Evolutionary conservation across 1,140 invertebrate genomes (phyloP).

Genomic region (Musca vetustissima): DNA sequence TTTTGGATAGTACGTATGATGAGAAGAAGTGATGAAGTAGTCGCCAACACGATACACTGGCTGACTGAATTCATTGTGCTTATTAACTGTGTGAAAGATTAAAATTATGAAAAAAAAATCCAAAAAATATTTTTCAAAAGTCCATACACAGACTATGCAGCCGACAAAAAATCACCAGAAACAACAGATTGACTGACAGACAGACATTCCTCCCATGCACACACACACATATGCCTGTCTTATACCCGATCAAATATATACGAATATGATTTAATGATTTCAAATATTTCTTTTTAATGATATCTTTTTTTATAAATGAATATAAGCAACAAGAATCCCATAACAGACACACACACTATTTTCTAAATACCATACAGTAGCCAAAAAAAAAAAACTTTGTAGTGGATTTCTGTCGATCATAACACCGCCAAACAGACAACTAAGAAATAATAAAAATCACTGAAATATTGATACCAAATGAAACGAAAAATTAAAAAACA

Average conservation of each 20-base stretch:
- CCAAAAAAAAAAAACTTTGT: too few relatives aligned
- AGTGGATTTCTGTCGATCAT: not conserved
- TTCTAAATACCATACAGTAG: conserved; percentile 6
- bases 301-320: conserved; percentile 11
- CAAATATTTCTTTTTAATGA: conserved; percentile 27
- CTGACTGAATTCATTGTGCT: conserved; percentile 28
- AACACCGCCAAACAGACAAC: not conserved
- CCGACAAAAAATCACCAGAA: not conserved
- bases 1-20: not conserved
- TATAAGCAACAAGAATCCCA: not conserved
- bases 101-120: conserved; percentile 24
- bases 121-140: not conserved
- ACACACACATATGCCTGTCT: not conserved
- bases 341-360: too few relatives aligned
- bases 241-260: not conserved
- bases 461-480: too few relatives aligned
- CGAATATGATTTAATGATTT: conserved; percentile 26
- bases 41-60: not conserved
- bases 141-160: not conserved
- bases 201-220: not conserved
- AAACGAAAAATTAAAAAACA: not conserved
- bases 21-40: not conserved
- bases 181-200: not conserved
- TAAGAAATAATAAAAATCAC: not conserved
- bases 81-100: conserved; percentile 33